Percentiles rank a stretch among this genome's conserved stretches.
Evolutionary conservation across 2,888 invertebrate species (phyloP).

Genomic region (Ceramica pisi): DNA sequence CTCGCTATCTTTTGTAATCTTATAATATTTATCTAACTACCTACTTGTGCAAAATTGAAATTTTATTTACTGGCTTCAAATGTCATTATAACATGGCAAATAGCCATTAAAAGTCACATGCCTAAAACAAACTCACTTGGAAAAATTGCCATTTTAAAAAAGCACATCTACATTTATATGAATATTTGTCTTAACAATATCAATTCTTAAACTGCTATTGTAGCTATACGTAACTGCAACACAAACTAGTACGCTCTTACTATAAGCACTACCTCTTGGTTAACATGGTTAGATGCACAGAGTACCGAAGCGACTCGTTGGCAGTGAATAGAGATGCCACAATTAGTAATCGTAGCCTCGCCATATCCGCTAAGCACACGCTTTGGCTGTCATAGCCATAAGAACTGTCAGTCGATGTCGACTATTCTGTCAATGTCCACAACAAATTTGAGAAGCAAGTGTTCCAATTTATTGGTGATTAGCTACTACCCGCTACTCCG

Average conservation of each 20-base stretch:
- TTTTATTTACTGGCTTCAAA: too few relatives aligned
- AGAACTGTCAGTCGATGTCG: not conserved
- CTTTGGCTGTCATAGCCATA: not conserved
- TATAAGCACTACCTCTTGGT: constrained; percentile 10
- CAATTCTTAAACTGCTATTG: not conserved
- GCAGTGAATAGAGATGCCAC: not conserved
- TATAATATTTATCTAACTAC: too few relatives aligned
- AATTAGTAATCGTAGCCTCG: not conserved
- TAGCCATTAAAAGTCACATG: too few relatives aligned
- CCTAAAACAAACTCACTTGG: too few relatives aligned
- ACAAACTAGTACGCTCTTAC: not conserved
- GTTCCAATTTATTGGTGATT: too few relatives aligned
- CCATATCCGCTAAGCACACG: not conserved
- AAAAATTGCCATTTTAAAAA: too few relatives aligned
- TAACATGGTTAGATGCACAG: constrained; percentile 34
- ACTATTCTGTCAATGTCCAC: too few relatives aligned
- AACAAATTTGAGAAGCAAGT: too few relatives aligned
- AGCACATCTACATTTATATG: not conserved
- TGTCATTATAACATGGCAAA: too few relatives aligned
- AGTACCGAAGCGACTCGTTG: not conserved
- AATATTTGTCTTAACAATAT: not conserved
- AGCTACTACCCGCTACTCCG: too few relatives aligned
- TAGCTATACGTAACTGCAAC: constrained; percentile 2
- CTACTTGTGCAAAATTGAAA: too few relatives aligned
- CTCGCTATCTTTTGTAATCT: too few relatives aligned